Evolutionary conservation across 2,797 vertebrate genomes (phyloP).

Genomic region (Varecia variegata): DNA sequence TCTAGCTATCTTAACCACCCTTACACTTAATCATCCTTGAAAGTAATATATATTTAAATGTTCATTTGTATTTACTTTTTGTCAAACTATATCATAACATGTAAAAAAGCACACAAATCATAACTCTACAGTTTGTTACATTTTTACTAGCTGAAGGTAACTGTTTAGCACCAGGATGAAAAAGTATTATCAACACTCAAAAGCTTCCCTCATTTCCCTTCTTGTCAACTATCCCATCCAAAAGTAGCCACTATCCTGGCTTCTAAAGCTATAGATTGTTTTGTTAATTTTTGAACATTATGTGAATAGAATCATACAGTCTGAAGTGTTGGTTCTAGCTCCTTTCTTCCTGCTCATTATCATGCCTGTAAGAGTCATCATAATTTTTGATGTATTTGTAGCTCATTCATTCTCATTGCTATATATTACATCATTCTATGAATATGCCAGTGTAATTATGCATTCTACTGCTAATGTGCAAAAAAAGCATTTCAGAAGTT

Average conservation of each 20-base stretch:
- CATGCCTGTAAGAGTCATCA: background rate
- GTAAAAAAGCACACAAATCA: background rate
- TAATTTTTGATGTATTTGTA: background rate
- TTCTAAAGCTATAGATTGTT: background rate
- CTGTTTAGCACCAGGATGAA: background rate
- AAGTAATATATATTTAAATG: background rate
- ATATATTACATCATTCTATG: background rate
- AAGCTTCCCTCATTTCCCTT: background rate
- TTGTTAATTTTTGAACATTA: background rate
- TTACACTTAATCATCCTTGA: background rate
- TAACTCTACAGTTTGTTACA: background rate
- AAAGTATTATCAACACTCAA: background rate
- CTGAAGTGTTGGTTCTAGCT: background rate
- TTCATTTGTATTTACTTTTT: background rate
- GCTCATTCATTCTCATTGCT: constrained; percentile 2
- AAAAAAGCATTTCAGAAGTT: constrained; percentile 21
- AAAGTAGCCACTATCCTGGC: background rate
- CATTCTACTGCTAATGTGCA: background rate
- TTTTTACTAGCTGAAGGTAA: background rate
- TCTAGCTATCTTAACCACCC: constrained; percentile 26
- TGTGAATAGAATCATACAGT: background rate
- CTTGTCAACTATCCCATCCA: background rate
- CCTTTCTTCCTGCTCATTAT: background rate
- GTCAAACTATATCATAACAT: background rate
- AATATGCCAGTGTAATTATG: background rate